Evolutionary conservation across 2,113 vertebrate genomes (phyloP), one percentile per base, ranked within the genome.

Genomic region (Heterochromis multidens): DNA sequence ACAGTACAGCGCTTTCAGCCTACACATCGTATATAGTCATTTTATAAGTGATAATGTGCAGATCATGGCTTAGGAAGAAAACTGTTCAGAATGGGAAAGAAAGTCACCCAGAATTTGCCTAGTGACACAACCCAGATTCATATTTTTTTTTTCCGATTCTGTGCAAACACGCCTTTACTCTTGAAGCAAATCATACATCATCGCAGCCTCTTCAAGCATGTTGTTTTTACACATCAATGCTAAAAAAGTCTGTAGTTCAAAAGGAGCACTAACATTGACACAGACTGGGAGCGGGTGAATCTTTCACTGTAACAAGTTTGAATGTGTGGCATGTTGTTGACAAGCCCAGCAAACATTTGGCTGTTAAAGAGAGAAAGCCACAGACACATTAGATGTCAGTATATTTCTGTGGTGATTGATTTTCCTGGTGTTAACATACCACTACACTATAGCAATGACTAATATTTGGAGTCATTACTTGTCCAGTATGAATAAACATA

Each of bases 111-210:
- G 77, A 85, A 77, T 86, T 37, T 87, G 65, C 82, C 82, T 4
- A 23, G 35, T 85, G 74, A 93, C 67, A 82, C 52, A 86, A 77
- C 52, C 19, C 81, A 87, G 83, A 81, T 67, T 9, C 29, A 23
- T 65, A 23, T 37, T 56, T 59, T 35, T 25, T 74, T 37, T 79
- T 56, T 29, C 12, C 3, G 4, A 76, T 80, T 67, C n/a, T 14
- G n/a, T 35, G 27, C 56, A 27, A 79, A 46, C 60, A 52, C 7
- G 4, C 14, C 13, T 67, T 82, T 74, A 1, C 52, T 72, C 46
- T 37, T 14, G 1, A 59, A 58, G 49, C 23, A 60, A 65, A 62
- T 72, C 21, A 40, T 31, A 65, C 81, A 35, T 79, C 37, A 82
- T 29, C 10, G 1, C 6, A 59, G 37, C 52, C 3, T 80, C 13